These are phyloP conservation scores for Cairina moschata DNA, from an alignment of 2,113 vertebrate genomes.

Conservation along the genomic window DNA sequence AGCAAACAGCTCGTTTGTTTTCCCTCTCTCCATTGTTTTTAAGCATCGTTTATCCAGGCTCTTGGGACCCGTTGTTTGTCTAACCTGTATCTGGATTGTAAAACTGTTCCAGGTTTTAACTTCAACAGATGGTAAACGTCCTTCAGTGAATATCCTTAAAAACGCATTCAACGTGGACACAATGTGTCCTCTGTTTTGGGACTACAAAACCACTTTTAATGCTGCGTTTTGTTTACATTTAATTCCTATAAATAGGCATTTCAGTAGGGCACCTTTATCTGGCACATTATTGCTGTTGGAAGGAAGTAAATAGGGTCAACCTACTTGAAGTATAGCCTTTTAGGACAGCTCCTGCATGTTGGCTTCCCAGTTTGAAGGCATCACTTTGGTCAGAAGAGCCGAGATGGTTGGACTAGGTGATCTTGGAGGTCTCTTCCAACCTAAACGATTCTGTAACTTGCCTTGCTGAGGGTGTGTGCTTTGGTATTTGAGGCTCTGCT, in stretches of 20 bases:
- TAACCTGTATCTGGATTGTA: not conserved
- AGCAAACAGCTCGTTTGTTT: not conserved
- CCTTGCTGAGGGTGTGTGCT: not conserved
- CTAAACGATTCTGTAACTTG: not conserved
- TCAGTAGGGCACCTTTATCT: not conserved
- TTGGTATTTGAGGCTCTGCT: not conserved
- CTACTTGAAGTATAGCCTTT: not conserved
- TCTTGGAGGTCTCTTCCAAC: too few relatives aligned
- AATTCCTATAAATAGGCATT: not conserved
- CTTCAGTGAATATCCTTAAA: not conserved
- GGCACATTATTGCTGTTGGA: not conserved
- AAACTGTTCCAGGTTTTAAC: not conserved
- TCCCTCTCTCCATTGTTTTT: not conserved
- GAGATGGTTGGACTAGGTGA: not conserved
- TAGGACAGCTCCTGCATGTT: not conserved
- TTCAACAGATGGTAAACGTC: not conserved
- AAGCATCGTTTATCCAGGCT: not conserved
- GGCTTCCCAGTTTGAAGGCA: not conserved
- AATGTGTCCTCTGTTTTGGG: not conserved
- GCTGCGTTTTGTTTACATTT: conserved; percentile 6
- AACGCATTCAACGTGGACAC: not conserved
- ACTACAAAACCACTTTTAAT: not conserved
- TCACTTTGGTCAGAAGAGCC: not conserved
- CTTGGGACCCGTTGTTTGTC: not conserved
- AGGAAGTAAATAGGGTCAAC: not conserved